Base-by-base conservation (phyloP, 2,113 vertebrate species). In the Lepisosteus oculatus region DNA sequence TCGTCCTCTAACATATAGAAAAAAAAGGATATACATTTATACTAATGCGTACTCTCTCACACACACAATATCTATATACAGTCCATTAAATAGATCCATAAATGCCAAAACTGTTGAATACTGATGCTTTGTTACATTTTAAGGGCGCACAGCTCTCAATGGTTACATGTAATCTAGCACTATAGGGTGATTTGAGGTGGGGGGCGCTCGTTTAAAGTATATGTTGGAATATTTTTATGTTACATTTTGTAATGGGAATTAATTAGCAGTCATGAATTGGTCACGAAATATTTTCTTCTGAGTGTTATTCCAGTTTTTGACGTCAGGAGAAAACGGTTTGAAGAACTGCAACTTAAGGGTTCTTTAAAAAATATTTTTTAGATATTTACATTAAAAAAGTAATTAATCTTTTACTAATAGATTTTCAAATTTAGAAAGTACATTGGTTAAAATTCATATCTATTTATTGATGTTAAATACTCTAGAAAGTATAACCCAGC, bases 131-230 rank as follows among this genome's bases (percentile, higher is more conserved):
- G 9, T 56, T 15, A 45, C 15, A 54, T 9, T 14, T 56, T 56
- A 55, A 61, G 17, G 54, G 44, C 41, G 17, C 9, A 62, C n/a
- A 57, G 5, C 45, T 9, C 47, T 51, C 9, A 51, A 29, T 29
- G 5, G 47, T 72, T 42, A 67, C 17, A 44, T 66, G 44, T 65
- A 68, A 54, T 44, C 8, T 11, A 61, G 57, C 29, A 51, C 59
- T n/a, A 43, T 54, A 43, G 17, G 6, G 44, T 43, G 42, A 61
- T 17, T 17, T 57, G 14, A 13, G 55, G 54, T 41, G 51, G 71
- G 70, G 71, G 63, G 59, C 70, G 70, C 70, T 42, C 55, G 17
- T 6, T 55, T 71, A 12, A 61, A 64, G 55, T 59, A 15, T 67
- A 15, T 8, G 17, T 55, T 59, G 57, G 67, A 51, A 55, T 8